Evolutionary conservation across 1,140 invertebrate genomes (phyloP), one percentile per base, ranked within the genome.

Genomic region (Drosophila parabipectinata): DNA sequence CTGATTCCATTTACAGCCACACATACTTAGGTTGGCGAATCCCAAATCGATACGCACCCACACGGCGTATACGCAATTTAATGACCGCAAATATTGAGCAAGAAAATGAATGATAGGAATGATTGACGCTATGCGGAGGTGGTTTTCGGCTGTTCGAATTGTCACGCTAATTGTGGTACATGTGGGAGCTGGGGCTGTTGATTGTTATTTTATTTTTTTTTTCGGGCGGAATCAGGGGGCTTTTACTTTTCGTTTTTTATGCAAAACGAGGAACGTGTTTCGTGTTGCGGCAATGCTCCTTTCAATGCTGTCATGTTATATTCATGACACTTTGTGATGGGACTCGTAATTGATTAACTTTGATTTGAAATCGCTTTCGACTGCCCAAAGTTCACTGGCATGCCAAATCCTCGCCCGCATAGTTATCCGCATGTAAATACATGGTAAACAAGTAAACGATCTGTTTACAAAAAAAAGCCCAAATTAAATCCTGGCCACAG

Each of bases 81-180:
- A 87, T 85, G 53, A 59, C 72, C 72, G 55, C 76, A 83, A 68
- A 67, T 72, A 68, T 69, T 60, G 67, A 51, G 48, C 14, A 37
- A 37, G 50, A 63, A 73, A 64, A 54, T 48, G 37, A 47, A 21
- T 47, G 44, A 18, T 37, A 3, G 44, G 15, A 56, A 55, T 73
- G 69, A 73, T 64, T 73, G 71, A 74, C 59, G 59, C 53, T 51
- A 37, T 5, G 53, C 39, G 30, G 52, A 56, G 48, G 72, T 63
- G 77, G 73, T 74, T 75, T 84, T 68, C 66, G 77, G 74, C 78
- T 67, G 88, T 82, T 79, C 83, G 72, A 82, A 82, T 87, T 87
- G 82, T 78, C 81, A 84, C 81, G 81, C 82, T 85, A 87, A 85
- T 85, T 87, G 77, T 81, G 76, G 72, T 66, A 63, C 60, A 77